Evolutionary conservation across 1,140 invertebrate genomes (phyloP).

Genomic region (Pogonomyrmex californicus): DNA sequence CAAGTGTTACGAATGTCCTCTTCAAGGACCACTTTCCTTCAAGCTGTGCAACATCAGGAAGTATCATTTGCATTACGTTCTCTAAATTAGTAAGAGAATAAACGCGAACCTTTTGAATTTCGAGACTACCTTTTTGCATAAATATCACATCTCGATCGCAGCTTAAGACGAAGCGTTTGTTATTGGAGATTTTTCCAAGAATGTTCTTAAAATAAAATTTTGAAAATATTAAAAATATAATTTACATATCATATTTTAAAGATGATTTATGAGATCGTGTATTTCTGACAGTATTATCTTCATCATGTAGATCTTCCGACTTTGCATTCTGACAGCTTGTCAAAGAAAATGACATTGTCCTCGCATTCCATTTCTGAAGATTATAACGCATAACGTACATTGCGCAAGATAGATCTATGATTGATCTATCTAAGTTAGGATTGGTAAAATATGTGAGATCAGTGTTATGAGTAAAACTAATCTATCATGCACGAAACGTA

Average conservation of each 20-base stretch:
- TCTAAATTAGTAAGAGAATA: slow-evolving; percentile 67
- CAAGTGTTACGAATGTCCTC: slow-evolving; percentile 77
- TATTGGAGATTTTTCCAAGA: neutral
- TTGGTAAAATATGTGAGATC: neutral
- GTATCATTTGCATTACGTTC: slow-evolving; percentile 56
- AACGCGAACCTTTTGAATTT: slow-evolving; percentile 18
- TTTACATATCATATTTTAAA: neutral
- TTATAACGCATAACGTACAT: neutral
- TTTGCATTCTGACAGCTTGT: neutral
- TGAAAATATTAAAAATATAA: neutral
- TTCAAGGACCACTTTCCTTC: slow-evolving; percentile 69
- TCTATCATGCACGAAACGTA: neutral
- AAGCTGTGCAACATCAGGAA: slow-evolving; percentile 27
- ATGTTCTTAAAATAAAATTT: neutral
- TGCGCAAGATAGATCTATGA: neutral
- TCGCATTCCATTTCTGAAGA: neutral
- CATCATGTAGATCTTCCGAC: neutral
- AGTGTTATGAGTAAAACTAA: slow-evolving; percentile 7
- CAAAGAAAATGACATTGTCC: neutral
- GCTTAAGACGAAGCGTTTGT: neutral
- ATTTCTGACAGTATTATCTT: neutral
- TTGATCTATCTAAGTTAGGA: too few relatives aligned
- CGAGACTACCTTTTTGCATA: neutral
- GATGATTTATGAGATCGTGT: neutral
- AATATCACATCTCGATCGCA: neutral